Conservation (phyloP, 2,888 invertebrate genomes). For the Latrodectus elegans region DNA sequence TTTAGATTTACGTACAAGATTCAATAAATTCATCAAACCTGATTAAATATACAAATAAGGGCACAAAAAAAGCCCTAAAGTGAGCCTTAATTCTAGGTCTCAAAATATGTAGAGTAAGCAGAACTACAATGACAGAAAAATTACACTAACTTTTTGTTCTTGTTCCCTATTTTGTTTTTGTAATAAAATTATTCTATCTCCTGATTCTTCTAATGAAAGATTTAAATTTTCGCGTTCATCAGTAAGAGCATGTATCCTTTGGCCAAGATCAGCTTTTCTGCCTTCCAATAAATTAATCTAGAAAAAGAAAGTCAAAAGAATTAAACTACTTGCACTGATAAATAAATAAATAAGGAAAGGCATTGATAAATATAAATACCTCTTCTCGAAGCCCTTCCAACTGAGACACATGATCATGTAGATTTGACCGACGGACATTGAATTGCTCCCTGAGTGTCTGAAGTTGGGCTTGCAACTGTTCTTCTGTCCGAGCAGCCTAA, state of each 20-base stretch:
- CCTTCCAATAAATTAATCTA: constrained; percentile 86
- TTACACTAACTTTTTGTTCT: constrained; percentile 80
- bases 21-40: no score
- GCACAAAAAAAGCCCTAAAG: no score
- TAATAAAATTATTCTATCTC: constrained; percentile 88
- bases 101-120: no score
- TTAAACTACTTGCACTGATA: not conserved
- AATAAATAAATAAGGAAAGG: not conserved
- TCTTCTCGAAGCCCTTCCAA: constrained; percentile 91
- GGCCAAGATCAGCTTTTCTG: constrained; percentile 89
- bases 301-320: not conserved
- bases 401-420: constrained; percentile 91
- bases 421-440: constrained; percentile 84
- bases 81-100: no score
- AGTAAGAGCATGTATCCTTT: constrained; percentile 83
- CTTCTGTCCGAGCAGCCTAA: constrained; percentile 79
- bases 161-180: constrained; percentile 87
- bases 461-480: constrained; percentile 86
- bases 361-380: constrained; percentile 75
- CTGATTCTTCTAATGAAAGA: constrained; percentile 89
- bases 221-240: constrained; percentile 87
- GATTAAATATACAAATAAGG: no score
- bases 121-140: no score
- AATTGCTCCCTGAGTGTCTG: constrained; percentile 89
- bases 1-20: no score